A percentile compares a stretch with the other conserved stretches of the same genome.
Evolutionary conservation across 2,888 invertebrate species (phyloP).

Genomic region (Epinotia nisella): DNA sequence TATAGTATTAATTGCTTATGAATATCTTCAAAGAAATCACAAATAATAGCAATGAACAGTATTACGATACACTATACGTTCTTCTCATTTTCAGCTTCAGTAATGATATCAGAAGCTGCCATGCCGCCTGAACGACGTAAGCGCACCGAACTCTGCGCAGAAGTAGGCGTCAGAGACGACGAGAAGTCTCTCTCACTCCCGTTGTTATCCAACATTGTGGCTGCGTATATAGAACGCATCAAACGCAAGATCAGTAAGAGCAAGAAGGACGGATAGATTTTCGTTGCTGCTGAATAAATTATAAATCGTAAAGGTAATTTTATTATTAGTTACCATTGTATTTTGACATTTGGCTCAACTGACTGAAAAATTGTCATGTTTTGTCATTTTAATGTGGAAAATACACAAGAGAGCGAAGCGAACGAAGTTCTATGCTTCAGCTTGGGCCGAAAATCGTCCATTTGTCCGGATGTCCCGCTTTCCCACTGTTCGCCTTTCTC

Average conservation of each 20-base stretch:
- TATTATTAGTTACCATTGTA: not conserved
- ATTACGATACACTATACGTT: not conserved
- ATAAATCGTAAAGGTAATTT: not conserved
- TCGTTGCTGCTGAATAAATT: not conserved
- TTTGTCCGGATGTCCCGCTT: too few relatives aligned
- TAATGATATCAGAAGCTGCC: constrained; percentile 80
- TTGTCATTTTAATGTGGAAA: too few relatives aligned
- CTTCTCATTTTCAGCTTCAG: constrained; percentile 63
- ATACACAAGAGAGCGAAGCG: too few relatives aligned
- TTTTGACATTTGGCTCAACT: too few relatives aligned
- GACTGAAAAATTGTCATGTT: too few relatives aligned
- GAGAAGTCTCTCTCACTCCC: constrained; percentile 81
- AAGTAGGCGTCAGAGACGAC: constrained; percentile 81
- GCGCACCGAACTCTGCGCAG: constrained; percentile 66
- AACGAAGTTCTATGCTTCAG: too few relatives aligned
- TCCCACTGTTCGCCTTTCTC: too few relatives aligned
- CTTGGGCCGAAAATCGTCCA: too few relatives aligned
- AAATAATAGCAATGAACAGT: too few relatives aligned
- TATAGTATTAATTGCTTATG: too few relatives aligned
- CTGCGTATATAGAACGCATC: constrained; percentile 81
- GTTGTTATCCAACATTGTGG: constrained; percentile 80
- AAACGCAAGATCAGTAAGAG: constrained; percentile 72
- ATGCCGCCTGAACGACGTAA: constrained; percentile 63
- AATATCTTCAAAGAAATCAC: too few relatives aligned
- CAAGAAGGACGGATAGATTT: constrained; percentile 52